Percentiles rank a stretch among this genome's conserved stretches.
Evolutionary conservation across 1,140 invertebrate genomes (phyloP).

Genomic region (Macrosteles quadrilineatus): DNA sequence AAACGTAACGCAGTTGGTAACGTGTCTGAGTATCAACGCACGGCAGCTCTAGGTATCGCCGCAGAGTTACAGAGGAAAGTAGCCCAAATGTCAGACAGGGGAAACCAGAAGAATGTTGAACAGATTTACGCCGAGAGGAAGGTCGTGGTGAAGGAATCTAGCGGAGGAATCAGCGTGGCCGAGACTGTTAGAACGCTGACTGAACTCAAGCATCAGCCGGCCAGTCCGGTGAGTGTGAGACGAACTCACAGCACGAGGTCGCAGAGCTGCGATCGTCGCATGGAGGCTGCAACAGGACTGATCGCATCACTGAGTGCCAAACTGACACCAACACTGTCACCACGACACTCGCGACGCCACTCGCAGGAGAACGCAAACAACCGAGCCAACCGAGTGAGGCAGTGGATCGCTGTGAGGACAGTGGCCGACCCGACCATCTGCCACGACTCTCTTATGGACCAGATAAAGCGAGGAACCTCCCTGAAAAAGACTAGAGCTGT

Average conservation of each 20-base stretch:
- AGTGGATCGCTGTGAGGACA: constrained; percentile 60
- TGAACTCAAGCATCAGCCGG: constrained; percentile 81
- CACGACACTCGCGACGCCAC: constrained; percentile 50
- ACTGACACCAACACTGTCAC: constrained; percentile 60
- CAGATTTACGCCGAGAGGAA: constrained; percentile 28
- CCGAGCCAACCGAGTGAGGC: constrained; percentile 63
- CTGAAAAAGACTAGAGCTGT: constrained; percentile 67
- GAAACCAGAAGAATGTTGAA: constrained; percentile 23
- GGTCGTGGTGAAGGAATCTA: constrained; percentile 6
- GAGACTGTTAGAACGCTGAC: constrained; percentile 84
- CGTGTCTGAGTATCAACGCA: constrained; percentile 34
- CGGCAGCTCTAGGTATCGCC: constrained; percentile 32
- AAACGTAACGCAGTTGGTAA: constrained; percentile 33
- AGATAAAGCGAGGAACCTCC: constrained; percentile 81
- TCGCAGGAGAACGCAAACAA: constrained; percentile 40
- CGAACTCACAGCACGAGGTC: constrained; percentile 50
- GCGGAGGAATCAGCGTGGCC: constrained; percentile 66
- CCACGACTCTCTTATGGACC: constrained; percentile 80
- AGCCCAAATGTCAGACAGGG: constrained; percentile 19
- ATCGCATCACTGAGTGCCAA: constrained; percentile 74
- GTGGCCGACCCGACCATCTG: constrained; percentile 57
- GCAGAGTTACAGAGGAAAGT: constrained; percentile 36
- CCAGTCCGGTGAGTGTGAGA: constrained; percentile 75
- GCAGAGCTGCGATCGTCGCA: constrained; percentile 57
- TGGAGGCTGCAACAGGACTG: constrained; percentile 62